Evolutionary conservation across 2,113 vertebrate genomes (phyloP), one percentile per base, ranked within the genome.

Genomic region (Takifugu flavidus): DNA sequence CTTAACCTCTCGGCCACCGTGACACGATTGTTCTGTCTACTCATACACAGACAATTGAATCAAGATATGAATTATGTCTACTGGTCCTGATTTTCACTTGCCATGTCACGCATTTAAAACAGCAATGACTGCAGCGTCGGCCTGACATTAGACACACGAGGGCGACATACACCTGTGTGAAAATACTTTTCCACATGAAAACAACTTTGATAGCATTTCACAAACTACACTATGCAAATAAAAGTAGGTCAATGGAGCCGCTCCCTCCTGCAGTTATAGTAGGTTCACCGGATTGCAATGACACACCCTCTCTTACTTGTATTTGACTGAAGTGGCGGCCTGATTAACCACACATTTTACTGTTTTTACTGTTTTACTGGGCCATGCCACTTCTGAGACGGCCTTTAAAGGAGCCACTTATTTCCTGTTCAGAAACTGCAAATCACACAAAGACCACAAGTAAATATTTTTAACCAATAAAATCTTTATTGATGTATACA

Each of bases 1-100:
- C 92, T 93, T 94, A 93, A 94, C 92, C 92, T 93, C 92, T 93
- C 93, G 91, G 93, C 93, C 92, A 93, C 94, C 94, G 94, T 96
- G 94, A 95, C 56, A 31, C 3, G 1, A 34, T n/a, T 6, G 2
- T 5, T 5, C 5, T 0, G 4, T 6, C 0, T 4, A 2, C 0
- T 1, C 2, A 10, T 10, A 11, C 34, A 10, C 8, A 6, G 34
- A 11, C 7, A 39, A 39, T 10, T 39, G 11, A 39, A 39, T 11
- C 7, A 39, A 3, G 8, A 39, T 10, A 11, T 20, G 20, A 20
- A 20, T 20, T 20, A 20, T 20, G 20, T 20, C 20, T 20, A 20
- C 20, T 20, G 20, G 20, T 20, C 20, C 20, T 20, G 20, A 20
- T 20, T 20, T 20, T 20, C 20, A 20, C 20, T 20, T 20, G 20